These are phyloP conservation scores for Idaea dimidiata DNA, from an alignment of 2,888 invertebrate genomes.

Conservation along the genomic window DNA sequence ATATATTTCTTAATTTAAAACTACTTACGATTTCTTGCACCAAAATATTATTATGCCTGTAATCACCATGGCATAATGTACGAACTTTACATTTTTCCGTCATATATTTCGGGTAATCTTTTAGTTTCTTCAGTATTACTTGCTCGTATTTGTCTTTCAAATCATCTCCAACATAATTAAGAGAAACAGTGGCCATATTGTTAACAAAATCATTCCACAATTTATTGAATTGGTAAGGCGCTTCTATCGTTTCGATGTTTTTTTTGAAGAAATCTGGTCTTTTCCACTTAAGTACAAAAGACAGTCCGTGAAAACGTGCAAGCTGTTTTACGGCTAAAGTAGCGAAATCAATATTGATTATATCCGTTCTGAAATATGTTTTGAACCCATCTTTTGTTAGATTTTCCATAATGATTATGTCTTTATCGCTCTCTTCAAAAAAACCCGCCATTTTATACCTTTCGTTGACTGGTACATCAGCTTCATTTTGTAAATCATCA, in stretches of 20 bases:
- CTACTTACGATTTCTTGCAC: conserved; percentile 47
- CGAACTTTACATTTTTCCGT: conserved; percentile 29
- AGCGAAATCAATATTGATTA: conserved; percentile 40
- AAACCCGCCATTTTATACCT: conserved; percentile 42
- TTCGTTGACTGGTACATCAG: conserved; percentile 38
- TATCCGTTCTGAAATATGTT: conserved; percentile 39
- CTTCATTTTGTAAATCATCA: conserved; percentile 41
- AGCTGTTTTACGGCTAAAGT: conserved; percentile 41
- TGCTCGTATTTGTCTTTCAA: conserved; percentile 25
- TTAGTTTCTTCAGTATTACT: conserved; percentile 19
- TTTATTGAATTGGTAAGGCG: conserved; percentile 23
- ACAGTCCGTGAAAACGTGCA: conserved; percentile 50
- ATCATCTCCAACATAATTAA: conserved; percentile 32
- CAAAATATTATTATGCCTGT: conserved; percentile 55
- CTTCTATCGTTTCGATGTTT: conserved; percentile 31
- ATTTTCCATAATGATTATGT: conserved; percentile 53
- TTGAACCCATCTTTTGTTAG: conserved; percentile 41
- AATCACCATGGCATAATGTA: conserved; percentile 55
- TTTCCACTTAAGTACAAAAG: conserved; percentile 41
- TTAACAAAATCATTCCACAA: conserved; percentile 31
- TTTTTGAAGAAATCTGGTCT: conserved; percentile 43
- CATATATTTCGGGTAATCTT: conserved; percentile 23
- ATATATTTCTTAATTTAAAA: background rate
- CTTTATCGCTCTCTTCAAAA: conserved; percentile 38
- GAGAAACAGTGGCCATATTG: conserved; percentile 29